Base-by-base conservation (phyloP, 2,888 invertebrate species). In the Caenorhabditis wallacei region DNA sequence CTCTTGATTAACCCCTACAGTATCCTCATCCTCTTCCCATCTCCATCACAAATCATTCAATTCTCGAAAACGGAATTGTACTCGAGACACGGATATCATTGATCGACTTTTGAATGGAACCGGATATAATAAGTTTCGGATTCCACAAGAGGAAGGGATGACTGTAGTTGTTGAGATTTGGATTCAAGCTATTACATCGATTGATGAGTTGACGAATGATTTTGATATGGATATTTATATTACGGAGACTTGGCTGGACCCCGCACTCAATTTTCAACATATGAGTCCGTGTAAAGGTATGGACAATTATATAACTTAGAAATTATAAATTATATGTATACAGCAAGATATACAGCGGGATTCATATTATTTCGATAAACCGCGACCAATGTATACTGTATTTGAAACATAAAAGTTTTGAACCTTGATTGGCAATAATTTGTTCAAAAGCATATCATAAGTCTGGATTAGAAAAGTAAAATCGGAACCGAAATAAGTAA, bases 121-220 rank as follows among this genome's bases (percentile, higher is more conserved):
- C 1, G 91, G 91, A 26, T 92, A 92, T 74, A 92, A 90, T 85
- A 92, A 91, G 70, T 92, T 90, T 80, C 83, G 88, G 13, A 88
- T 92, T 13, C 92, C 92, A 59, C 85, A 84, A 51, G 88, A 88
- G 18, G 85, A 85, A 48, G 86, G 86, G 13, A 88, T 88, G 84
- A 79, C 84, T 10, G 88, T 88, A 16, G 79, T 82, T 7, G 88
- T 88, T 4, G 88, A 88, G 54, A 85, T 88, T 22, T 88, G 88
- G 88, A 86, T 88, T 22, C 88, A 88, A 70, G 88, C 87, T 10
- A 88, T 88, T 51, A 87, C 86, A n/a, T 83, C 87, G 0, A 88
- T 89, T 53, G 87, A 86, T 51, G 89, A 89, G 51, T 68, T 89
- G 43, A 88, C 88, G 2, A 87, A 87, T 48, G 89, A 89, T 57